Evolutionary conservation across 2,797 vertebrate genomes (phyloP).

Genomic region (Urosaurus nigricauda): DNA sequence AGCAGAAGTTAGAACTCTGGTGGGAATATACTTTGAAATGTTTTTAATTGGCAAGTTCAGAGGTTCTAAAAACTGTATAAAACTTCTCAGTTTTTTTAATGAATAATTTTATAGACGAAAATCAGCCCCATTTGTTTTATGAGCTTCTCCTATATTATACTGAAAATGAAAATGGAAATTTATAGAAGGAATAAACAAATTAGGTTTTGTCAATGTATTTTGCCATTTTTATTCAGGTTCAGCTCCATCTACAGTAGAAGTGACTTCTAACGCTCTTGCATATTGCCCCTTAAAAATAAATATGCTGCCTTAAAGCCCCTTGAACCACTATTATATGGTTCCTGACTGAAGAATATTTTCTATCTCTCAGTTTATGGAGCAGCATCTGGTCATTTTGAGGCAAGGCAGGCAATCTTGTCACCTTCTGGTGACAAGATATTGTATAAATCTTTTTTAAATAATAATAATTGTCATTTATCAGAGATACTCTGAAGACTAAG

Average conservation of each 20-base stretch:
- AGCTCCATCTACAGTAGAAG: not conserved
- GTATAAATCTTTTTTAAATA: not conserved
- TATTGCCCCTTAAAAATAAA: not conserved
- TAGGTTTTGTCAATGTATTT: not conserved
- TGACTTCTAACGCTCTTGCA: not conserved
- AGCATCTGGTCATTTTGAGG: not conserved
- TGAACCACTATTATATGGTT: not conserved
- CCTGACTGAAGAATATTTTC: not conserved
- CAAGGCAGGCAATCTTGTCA: not conserved
- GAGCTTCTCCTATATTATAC: not conserved
- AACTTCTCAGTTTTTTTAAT: not conserved
- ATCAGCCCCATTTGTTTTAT: constrained; percentile 10
- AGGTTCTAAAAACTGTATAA: constrained; percentile 37
- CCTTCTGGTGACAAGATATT: not conserved
- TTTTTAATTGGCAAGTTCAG: constrained; percentile 41
- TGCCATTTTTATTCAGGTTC: constrained; percentile 3
- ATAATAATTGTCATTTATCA: not conserved
- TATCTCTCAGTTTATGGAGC: not conserved
- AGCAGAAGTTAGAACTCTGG: constrained; percentile 21
- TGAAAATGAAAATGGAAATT: not conserved
- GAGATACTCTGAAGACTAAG: not conserved
- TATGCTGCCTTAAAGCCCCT: not conserved
- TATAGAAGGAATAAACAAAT: constrained; percentile 6
- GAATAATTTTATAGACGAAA: not conserved
- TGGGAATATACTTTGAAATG: constrained; percentile 36